phyloP scores from a whole-genome alignment of 2,113 vertebrate species.

The Equus quagga region DNA sequence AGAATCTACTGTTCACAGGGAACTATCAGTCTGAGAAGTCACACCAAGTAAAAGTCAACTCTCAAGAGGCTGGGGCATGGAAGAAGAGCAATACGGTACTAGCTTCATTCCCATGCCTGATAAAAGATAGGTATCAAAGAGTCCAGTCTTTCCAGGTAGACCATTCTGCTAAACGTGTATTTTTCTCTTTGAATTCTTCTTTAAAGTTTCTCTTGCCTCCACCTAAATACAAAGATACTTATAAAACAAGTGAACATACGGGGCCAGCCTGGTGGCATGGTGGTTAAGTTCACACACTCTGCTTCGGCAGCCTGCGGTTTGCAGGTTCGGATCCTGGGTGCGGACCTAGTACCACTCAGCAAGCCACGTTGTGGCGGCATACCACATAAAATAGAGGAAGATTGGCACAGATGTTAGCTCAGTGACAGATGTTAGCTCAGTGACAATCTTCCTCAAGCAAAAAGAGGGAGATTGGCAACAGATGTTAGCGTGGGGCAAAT shows the following conservation, averaged over 20 bases:
- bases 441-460: too few relatives aligned
- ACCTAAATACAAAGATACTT: neutral
- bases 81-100: neutral
- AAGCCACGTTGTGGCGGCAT: too few relatives aligned
- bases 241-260: neutral
- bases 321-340: too few relatives aligned
- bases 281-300: too few relatives aligned
- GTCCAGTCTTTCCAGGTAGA: neutral
- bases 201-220: neutral
- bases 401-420: too few relatives aligned
- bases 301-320: too few relatives aligned
- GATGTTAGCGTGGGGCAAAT: too few relatives aligned
- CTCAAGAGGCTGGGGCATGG: neutral
- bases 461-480: too few relatives aligned
- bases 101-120: neutral
- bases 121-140: neutral
- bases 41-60: neutral
- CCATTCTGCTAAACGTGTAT: neutral
- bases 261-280: too few relatives aligned
- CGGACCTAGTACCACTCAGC: too few relatives aligned
- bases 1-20: neutral
- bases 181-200: neutral
- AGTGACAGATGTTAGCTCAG: too few relatives aligned
- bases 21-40: neutral
- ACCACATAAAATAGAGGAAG: too few relatives aligned